Evolutionary conservation across 2,888 invertebrate species (phyloP).

Genomic region (Callyntrura guangdongensis): DNA sequence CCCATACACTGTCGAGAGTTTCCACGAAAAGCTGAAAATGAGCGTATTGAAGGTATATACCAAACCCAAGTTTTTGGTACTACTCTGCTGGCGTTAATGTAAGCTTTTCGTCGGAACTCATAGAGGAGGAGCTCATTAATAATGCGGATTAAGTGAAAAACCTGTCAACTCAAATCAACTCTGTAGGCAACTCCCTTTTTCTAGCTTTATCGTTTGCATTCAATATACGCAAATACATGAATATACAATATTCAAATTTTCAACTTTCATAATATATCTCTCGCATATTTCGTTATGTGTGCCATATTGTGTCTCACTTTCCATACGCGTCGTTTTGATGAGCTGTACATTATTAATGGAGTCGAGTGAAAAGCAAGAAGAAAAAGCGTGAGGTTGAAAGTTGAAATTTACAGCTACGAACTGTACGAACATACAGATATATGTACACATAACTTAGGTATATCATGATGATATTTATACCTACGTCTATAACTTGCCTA

Average conservation of each 20-base stretch:
- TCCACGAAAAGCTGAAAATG: no score
- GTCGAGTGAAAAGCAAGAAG: background rate
- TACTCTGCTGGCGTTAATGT: background rate
- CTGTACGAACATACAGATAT: background rate
- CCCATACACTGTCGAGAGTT: background rate
- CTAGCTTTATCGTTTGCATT: slow-evolving; percentile 37
- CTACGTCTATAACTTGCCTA: no score
- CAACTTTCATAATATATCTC: no score
- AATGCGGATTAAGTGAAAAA: slow-evolving; percentile 79
- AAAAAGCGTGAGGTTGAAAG: background rate
- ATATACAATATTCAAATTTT: background rate
- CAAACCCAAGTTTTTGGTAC: background rate
- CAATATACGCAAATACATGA: background rate
- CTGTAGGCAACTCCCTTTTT: slow-evolving; percentile 48
- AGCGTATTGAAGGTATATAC: background rate
- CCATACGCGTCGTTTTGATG: background rate
- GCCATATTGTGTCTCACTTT: background rate
- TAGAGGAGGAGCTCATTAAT: slow-evolving; percentile 76
- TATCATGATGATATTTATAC: no score
- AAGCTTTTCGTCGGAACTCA: slow-evolving; percentile 29
- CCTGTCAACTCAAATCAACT: slow-evolving; percentile 78
- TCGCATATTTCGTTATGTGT: background rate
- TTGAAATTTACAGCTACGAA: background rate
- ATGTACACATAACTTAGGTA: no score
- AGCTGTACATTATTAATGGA: slow-evolving; percentile 41